These are phyloP conservation scores for Formica exsecta DNA, from an alignment of 1,140 invertebrate genomes.

Conservation along the genomic window DNA sequence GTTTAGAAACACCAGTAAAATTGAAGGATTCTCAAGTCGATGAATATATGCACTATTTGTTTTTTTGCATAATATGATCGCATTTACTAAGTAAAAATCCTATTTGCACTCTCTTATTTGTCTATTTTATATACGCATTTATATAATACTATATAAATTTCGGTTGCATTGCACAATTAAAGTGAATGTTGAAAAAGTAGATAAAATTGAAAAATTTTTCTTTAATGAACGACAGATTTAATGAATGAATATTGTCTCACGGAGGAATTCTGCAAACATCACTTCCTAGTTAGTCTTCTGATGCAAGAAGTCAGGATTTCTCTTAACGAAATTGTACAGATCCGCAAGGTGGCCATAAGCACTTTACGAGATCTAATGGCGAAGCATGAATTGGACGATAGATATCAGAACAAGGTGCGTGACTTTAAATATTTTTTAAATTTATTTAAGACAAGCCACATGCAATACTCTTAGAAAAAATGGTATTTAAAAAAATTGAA, in stretches of 20 bases:
- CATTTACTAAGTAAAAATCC: conserved; percentile 16
- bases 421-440: not conserved
- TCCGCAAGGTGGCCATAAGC: conserved; percentile 92
- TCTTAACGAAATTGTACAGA: conserved; percentile 93
- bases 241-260: conserved; percentile 88
- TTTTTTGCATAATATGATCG: conserved; percentile 12
- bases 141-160: not conserved
- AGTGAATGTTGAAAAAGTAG: conserved; percentile 1
- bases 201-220: conserved; percentile 51
- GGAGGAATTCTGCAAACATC: conserved; percentile 95
- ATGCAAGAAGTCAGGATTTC: conserved; percentile 92
- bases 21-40: conserved; percentile 50
- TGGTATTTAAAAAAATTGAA: conserved; percentile 3
- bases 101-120: not conserved
- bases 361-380: conserved; percentile 95
- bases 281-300: conserved; percentile 95
- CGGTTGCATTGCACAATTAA: not conserved
- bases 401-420: conserved; percentile 91
- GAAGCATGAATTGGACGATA: conserved; percentile 97
- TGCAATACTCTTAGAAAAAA: not conserved
- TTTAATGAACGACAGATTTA: conserved; percentile 84
- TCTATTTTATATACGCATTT: conserved; percentile 5
- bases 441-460: conserved; percentile 81
- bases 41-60: conserved; percentile 1
- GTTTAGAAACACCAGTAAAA: conserved; percentile 33